These are phyloP conservation scores for Protodeltote pygarga DNA, from an alignment of 2,888 invertebrate species.

Conservation along the genomic window DNA sequence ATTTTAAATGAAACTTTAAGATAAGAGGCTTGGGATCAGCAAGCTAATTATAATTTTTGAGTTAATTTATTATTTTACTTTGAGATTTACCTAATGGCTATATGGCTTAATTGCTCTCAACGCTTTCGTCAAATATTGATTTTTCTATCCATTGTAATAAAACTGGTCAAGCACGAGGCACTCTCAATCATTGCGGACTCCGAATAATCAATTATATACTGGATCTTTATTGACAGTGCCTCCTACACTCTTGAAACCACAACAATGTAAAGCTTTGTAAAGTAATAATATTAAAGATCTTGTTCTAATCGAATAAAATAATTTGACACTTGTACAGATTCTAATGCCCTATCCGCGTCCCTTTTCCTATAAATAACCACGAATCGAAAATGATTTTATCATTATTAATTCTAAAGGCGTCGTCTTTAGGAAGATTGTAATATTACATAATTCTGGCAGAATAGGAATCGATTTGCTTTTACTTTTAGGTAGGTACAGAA, in stretches of 20 bases:
- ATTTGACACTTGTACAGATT: neutral
- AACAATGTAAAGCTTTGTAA: no score
- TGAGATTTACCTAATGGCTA: no score
- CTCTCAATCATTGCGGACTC: no score
- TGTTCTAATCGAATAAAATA: neutral
- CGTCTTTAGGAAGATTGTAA: conserved; percentile 7
- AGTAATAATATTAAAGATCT: no score
- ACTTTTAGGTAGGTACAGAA: neutral
- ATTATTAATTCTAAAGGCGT: conserved; percentile 1
- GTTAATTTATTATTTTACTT: neutral
- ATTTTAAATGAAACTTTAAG: conserved; percentile 43
- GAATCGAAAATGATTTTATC: neutral
- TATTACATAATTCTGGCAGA: neutral
- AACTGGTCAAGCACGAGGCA: no score
- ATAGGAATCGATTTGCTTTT: conserved; percentile 2
- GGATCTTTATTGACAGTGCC: no score
- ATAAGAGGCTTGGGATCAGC: conserved; percentile 29
- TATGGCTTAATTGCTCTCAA: no score
- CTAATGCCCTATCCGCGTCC: neutral
- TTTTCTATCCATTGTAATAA: no score
- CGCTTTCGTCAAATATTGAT: no score
- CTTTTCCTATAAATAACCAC: neutral
- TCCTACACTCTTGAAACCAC: no score
- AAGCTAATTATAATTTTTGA: conserved; percentile 14
- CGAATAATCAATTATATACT: no score